A percentile compares a stretch with the other conserved stretches of the same genome.
Conservation (phyloP, 1,140 invertebrate genomes). For the Bombyx mandarina region DNA sequence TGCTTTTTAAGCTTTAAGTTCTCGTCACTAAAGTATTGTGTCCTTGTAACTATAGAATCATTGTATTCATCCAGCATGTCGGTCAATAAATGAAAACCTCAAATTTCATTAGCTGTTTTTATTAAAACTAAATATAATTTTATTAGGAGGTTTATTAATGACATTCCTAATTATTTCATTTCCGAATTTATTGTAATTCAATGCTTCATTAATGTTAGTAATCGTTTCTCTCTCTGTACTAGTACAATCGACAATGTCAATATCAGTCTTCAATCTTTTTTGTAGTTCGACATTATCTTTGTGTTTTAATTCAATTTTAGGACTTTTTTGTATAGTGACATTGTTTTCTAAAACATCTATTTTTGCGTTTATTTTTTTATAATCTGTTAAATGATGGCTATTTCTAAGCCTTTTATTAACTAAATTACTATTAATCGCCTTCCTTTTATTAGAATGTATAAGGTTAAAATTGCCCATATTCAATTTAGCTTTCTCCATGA, state of each 20-base stretch:
- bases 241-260: constrained; percentile 49
- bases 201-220: constrained; percentile 46
- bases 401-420: constrained; percentile 9
- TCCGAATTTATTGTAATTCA: constrained; percentile 54
- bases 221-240: constrained; percentile 31
- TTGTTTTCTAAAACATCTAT: background rate
- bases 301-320: too few relatives aligned
- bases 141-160: constrained; percentile 41
- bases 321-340: too few relatives aligned
- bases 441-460: background rate
- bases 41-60: too few relatives aligned
- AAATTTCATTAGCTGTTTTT: constrained; percentile 14
- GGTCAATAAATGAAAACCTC: too few relatives aligned
- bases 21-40: too few relatives aligned
- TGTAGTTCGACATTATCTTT: too few relatives aligned
- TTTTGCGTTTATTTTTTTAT: constrained; percentile 4
- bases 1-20: too few relatives aligned
- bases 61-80: too few relatives aligned
- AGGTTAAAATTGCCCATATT: constrained; percentile 48
- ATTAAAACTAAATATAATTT: constrained; percentile 46
- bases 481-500: constrained; percentile 19
- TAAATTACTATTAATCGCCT: too few relatives aligned
- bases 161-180: constrained; percentile 37
- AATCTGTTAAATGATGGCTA: background rate
- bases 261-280: constrained; percentile 6